Percentiles rank a stretch among this genome's conserved stretches.
phyloP scores from a whole-genome alignment of 2,797 vertebrate genomes.

The Scarus forsteni region DNA sequence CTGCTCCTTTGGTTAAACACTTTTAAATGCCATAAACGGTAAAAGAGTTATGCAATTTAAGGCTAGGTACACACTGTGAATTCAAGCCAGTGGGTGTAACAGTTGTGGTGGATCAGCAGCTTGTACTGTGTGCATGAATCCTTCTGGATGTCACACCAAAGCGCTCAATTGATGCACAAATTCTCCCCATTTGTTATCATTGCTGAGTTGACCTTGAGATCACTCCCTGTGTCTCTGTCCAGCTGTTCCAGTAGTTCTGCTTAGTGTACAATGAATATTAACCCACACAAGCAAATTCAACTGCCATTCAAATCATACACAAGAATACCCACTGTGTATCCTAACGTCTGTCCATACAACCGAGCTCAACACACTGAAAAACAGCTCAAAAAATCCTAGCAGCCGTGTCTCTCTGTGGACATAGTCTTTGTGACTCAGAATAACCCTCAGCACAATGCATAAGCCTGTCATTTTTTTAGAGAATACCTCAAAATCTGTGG shows the following conservation, averaged over 20 bases:
- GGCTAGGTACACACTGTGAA: no score
- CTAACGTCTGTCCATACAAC: neutral
- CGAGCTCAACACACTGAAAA: neutral
- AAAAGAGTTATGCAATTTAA: no score
- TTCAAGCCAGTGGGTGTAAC: no score
- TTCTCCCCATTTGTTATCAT: neutral
- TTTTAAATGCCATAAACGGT: no score
- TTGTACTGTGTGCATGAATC: neutral
- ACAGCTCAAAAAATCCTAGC: neutral
- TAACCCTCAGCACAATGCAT: neutral
- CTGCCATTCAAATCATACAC: neutral
- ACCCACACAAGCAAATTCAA: neutral
- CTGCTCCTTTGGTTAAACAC: no score
- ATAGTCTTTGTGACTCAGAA: neutral
- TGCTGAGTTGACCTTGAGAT: slow-evolving; percentile 18
- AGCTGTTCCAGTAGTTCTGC: neutral
- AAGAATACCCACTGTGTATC: neutral
- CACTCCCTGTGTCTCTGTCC: slow-evolving; percentile 5
- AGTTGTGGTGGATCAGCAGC: no score
- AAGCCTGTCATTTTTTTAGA: neutral
- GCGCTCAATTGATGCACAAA: neutral
- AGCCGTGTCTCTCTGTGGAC: neutral
- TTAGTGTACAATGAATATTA: slow-evolving; percentile 6
- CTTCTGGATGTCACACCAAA: neutral
- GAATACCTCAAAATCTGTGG: neutral